Base-by-base conservation (phyloP, 2,888 invertebrate genomes). In the Phanerotoma sp. region DNA sequence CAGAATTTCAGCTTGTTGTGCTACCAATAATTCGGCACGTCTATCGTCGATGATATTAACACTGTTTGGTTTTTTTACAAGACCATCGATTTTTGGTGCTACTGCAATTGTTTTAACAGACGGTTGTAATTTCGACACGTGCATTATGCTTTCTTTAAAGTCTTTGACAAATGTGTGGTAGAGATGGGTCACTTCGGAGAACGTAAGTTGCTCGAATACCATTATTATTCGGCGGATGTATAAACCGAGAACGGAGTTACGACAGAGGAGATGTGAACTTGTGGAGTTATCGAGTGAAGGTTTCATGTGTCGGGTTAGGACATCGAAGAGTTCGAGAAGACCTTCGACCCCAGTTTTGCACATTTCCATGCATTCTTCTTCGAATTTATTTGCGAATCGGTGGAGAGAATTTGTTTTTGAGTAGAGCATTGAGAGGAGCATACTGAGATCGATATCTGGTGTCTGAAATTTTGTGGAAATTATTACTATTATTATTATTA, bases 1-100 rank as follows among this genome's bases (percentile, higher is more conserved):
- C 50, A 96, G 74, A 49, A 93, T 79, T 62, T 87, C 86, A 9
- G 91, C 91, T 78, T 95, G 94, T 67, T 92, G 90, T 1, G 92
- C 88, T 52, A 94, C 88, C 70, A 94, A 91, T 45, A 92, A 79
- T 75, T 95, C 94, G 0, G 94, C 93, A 78, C 95, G 94, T 66
- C 90, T 87, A 58, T 88, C 85, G 1, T 93, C 92, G 91, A 91
- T 92, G 55, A 86, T 85, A 62, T 86, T 84, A 65, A 85, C 80
- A 64, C 25, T 46, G 18, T 44, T 47, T 44, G 18, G 46, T 47
- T 58, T 62, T 60, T 62, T 61, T 37, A 35, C 30, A 1, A 42
- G 46, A 4, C 50, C 28, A 30, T 49, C 49, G n/a, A n/a, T n/a
- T n/a, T n/a, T n/a, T n/a, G n/a, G n/a, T n/a, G n/a, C n/a, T n/a